phyloP scores from a whole-genome alignment of 2,888 invertebrate genomes.

The Plusia festucae region DNA sequence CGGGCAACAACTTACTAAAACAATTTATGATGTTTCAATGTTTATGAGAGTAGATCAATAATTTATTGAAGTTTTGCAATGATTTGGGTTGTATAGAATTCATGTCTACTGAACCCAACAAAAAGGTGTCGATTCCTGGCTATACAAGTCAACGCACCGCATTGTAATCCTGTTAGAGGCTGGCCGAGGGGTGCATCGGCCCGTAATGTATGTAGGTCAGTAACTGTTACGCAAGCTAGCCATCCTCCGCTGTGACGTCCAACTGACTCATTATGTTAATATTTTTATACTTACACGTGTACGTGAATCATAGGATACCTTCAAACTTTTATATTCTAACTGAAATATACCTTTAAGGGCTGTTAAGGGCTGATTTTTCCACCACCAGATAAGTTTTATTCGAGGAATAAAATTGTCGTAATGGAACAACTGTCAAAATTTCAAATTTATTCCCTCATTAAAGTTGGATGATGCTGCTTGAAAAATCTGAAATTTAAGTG shows the following conservation, averaged over 20 bases:
- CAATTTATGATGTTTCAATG: too few relatives aligned
- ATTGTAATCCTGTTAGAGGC: conserved; percentile 78
- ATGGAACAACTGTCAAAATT: too few relatives aligned
- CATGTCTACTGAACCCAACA: conserved; percentile 21
- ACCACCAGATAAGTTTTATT: too few relatives aligned
- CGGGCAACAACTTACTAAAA: neutral
- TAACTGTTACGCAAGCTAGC: conserved; percentile 71
- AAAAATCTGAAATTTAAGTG: too few relatives aligned
- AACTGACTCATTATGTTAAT: conserved; percentile 58
- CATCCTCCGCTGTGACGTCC: conserved; percentile 66
- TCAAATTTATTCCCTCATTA: too few relatives aligned
- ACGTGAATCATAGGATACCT: conserved; percentile 6
- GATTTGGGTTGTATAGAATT: conserved; percentile 3
- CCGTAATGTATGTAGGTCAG: conserved; percentile 80
- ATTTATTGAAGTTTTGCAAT: neutral
- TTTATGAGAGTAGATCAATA: neutral
- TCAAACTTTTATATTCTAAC: neutral
- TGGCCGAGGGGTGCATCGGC: conserved; percentile 75
- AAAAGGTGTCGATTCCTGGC: conserved; percentile 52
- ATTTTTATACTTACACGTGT: conserved; percentile 29
- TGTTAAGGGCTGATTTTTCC: too few relatives aligned
- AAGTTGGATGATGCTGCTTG: too few relatives aligned
- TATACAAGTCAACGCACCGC: conserved; percentile 69
- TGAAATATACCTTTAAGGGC: too few relatives aligned
- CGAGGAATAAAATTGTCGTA: too few relatives aligned